Conservation (phyloP, 2,113 vertebrate genomes). For the Gambusia affinis region DNA sequence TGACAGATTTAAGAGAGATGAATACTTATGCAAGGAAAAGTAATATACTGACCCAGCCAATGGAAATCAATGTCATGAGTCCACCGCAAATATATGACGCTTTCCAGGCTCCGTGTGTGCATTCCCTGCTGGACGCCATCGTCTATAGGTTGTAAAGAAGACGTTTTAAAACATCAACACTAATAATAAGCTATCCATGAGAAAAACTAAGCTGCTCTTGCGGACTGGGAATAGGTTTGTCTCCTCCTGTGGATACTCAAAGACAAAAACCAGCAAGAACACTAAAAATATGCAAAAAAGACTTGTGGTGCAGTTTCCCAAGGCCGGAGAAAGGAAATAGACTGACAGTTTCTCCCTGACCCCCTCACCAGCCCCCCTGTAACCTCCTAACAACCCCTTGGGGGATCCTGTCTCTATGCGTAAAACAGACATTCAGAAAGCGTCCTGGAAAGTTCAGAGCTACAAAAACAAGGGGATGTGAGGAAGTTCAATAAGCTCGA, state of each 20-base stretch:
- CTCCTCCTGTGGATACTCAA: constrained; percentile 59
- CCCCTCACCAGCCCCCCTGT: constrained; percentile 73
- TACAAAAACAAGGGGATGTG: constrained; percentile 70
- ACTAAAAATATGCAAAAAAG: constrained; percentile 75
- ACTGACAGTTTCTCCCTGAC: constrained; percentile 82
- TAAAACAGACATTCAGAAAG: constrained; percentile 82
- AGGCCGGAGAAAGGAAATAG: constrained; percentile 84
- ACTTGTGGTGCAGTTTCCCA: constrained; percentile 82
- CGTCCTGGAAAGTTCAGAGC: constrained; percentile 78
- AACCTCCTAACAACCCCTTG: constrained; percentile 76
- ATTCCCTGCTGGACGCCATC: constrained; percentile 34
- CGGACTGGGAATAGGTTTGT: constrained; percentile 61
- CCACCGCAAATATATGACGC: constrained; percentile 61
- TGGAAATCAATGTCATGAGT: constrained; percentile 34
- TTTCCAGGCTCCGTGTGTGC: constrained; percentile 64
- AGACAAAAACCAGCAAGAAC: constrained; percentile 64
- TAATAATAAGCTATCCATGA: constrained; percentile 67
- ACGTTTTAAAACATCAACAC: constrained; percentile 17
- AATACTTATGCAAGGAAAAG: no score
- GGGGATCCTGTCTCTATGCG: constrained; percentile 82
- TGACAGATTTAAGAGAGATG: no score
- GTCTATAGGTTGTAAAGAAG: constrained; percentile 17
- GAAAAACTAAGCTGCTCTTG: constrained; percentile 56
- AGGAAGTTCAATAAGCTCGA: constrained; percentile 74
- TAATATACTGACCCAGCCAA: constrained; percentile 28